Evolutionary conservation across 2,113 vertebrate genomes (phyloP).

Genomic region (Lampris megalopsis): DNA sequence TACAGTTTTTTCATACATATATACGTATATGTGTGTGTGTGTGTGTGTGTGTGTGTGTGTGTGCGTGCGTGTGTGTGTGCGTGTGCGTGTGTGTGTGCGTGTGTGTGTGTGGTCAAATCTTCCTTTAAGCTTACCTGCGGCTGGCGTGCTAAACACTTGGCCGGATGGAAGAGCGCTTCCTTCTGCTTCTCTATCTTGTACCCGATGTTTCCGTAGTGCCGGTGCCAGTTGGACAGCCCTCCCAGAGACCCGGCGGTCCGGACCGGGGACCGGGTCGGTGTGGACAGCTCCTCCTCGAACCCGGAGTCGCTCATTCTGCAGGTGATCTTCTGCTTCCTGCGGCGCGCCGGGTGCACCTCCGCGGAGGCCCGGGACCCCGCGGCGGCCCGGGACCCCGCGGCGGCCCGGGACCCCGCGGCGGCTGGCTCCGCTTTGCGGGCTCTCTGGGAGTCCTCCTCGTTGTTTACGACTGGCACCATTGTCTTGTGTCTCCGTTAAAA

Average conservation of each 20-base stretch:
- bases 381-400: too few species aligned
- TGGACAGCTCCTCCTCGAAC: conserved; percentile 82
- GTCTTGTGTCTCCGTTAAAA: background rate
- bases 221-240: conserved; percentile 73
- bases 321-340: conserved; percentile 80
- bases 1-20: too few species aligned
- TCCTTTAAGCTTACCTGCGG: conserved; percentile 85
- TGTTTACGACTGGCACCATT: conserved; percentile 65
- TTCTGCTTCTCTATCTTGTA: conserved; percentile 85
- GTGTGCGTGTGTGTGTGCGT: too few species aligned
- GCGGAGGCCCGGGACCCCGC: too few species aligned
- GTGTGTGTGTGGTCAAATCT: too few species aligned
- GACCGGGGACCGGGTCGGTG: conserved; percentile 24
- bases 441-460: conserved; percentile 4
- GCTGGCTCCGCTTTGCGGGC: conserved; percentile 52
- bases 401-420: background rate
- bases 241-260: conserved; percentile 9
- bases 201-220: conserved; percentile 89
- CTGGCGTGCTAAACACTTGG: conserved; percentile 84
- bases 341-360: conserved; percentile 24
- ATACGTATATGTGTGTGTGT: too few species aligned
- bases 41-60: too few species aligned
- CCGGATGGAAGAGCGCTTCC: conserved; percentile 85
- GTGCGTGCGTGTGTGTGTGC: too few species aligned
- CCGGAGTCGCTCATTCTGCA: conserved; percentile 82